Evolutionary conservation across 2,797 vertebrate species (phyloP), one percentile per base, ranked within the genome.

Genomic region (Alca torda): DNA sequence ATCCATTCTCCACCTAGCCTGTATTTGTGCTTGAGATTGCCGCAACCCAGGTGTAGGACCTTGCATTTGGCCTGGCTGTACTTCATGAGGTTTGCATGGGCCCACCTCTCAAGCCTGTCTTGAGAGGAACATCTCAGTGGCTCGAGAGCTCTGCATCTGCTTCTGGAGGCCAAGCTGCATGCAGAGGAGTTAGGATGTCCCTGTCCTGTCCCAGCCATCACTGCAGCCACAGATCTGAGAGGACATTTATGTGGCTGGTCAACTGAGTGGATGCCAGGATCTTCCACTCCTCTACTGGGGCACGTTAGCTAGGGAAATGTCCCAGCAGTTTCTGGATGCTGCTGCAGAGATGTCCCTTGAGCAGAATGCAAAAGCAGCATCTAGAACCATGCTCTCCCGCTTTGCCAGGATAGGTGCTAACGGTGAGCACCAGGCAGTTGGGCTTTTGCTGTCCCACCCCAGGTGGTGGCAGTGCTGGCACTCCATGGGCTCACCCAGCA

Each of bases 401-500:
- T 50, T 45, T 54, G 25, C 9, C 51, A 10, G 30, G 25, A 31
- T 17, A 64, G 56, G 10, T 11, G 16, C 51, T 19, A 8, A 26
- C n/a, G 26, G 48, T 14, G 20, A 25, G 46, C 31, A 19, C 4
- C 13, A 35, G 8, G 20, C 2, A 16, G 26, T 6, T 18, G 73
- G 41, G 41, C 9, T 76, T 26, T 51, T 76, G 69, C 69, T 53
- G 18, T 35, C 14, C 64, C 46, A 63, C 45, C 39, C 9, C 1
- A 24, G 24, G 17, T 14, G 8, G 56, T 4, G 54, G 68, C 68
- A 51, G 20, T 13, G 61, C 53, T 56, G 53, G 65, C 60, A 69
- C 13, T 37, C 68, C 31, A 7, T 0, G 0, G 51, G 67, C 26
- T 37, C 26, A 39, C 57, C n/a, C 6, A 6, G 41, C 70, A 60